Evolutionary conservation across 2,113 vertebrate genomes (phyloP).

Genomic region (Mormyrus iriodes): DNA sequence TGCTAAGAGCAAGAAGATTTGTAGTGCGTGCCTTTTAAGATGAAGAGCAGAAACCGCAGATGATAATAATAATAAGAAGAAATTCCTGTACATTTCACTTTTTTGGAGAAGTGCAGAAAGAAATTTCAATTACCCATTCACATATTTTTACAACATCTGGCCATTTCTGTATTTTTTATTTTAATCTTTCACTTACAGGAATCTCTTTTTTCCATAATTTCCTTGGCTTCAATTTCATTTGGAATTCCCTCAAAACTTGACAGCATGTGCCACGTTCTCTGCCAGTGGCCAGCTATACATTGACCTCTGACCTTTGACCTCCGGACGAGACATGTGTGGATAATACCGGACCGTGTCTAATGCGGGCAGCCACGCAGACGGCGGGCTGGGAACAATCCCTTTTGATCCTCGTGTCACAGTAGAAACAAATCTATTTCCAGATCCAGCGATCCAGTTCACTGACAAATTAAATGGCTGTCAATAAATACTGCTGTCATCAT

Average conservation of each 20-base stretch:
- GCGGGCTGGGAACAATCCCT: neutral
- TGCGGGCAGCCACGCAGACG: neutral
- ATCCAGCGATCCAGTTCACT: neutral
- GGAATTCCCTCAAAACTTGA: neutral
- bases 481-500: constrained; percentile 8
- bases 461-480: constrained; percentile 6
- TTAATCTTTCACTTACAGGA: neutral
- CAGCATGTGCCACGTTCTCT: constrained; percentile 45
- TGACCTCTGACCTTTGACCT: constrained; percentile 1
- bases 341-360: neutral
- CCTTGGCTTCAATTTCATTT: neutral
- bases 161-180: neutral
- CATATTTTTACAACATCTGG: neutral
- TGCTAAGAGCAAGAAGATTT: neutral
- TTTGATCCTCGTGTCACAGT: constrained; percentile 1
- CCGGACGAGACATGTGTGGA: neutral
- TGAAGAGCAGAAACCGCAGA: neutral
- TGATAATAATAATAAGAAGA: neutral
- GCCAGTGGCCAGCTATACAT: neutral
- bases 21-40: neutral
- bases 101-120: neutral
- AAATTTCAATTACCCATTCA: neutral
- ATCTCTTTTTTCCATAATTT: neutral
- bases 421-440: constrained; percentile 12
- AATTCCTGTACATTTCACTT: neutral